phyloP scores from a whole-genome alignment of 2,888 invertebrate species.

The Parnassius glacialis region DNA sequence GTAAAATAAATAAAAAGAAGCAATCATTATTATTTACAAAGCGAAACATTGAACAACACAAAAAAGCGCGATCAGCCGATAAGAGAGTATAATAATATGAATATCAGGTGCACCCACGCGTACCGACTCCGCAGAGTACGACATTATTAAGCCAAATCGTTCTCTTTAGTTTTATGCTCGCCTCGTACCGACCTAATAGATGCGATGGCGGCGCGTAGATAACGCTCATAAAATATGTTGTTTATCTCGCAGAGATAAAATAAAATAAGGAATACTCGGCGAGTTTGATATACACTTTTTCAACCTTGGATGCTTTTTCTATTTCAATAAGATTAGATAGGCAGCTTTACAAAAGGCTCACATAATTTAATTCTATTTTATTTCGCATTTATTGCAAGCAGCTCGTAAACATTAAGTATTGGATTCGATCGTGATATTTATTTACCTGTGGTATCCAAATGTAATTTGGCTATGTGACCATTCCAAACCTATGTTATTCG shows the following conservation, averaged over 20 bases:
- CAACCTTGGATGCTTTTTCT: constrained; percentile 49
- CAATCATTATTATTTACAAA: constrained; percentile 31
- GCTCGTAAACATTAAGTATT: constrained; percentile 38
- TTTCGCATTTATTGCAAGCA: constrained; percentile 46
- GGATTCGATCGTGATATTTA: constrained; percentile 33
- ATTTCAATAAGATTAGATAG: constrained; percentile 56
- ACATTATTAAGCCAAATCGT: constrained; percentile 57
- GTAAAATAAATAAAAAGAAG: neutral
- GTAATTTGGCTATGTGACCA: neutral
- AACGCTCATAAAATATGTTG: constrained; percentile 43
- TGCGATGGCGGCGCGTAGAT: constrained; percentile 47
- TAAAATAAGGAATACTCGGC: constrained; percentile 46
- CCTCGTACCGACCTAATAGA: constrained; percentile 54
- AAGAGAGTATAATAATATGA: constrained; percentile 36
- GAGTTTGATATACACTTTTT: constrained; percentile 41
- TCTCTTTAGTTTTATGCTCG: constrained; percentile 56
- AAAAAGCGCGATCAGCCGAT: constrained; percentile 36
- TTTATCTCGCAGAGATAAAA: constrained; percentile 39
- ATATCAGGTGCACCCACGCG: constrained; percentile 50
- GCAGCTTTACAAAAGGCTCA: constrained; percentile 40
- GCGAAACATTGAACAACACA: constrained; percentile 21
- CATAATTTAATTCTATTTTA: constrained; percentile 36
- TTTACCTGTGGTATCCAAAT: constrained; percentile 27
- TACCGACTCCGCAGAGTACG: constrained; percentile 45
- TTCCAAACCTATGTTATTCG: too few relatives aligned